Evolutionary conservation across 2,797 vertebrate species (phyloP), one percentile per base, ranked within the genome.

Genomic region (Takifugu rubripes): DNA sequence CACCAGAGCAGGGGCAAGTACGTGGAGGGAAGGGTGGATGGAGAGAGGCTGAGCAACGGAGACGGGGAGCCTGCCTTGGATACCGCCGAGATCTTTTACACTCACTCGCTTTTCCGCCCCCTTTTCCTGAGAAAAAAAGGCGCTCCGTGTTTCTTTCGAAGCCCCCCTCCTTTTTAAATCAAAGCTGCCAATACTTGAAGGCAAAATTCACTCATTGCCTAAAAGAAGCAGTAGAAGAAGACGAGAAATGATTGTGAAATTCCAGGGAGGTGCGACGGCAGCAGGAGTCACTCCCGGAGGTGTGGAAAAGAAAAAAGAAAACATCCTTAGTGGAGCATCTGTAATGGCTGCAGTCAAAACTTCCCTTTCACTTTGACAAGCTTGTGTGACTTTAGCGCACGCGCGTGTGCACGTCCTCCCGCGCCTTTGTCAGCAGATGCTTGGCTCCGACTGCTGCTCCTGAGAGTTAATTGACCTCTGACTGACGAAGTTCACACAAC

Each of bases 1-100:
- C 68, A 65, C 73, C 49, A 77, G 60, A 43, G 51, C 47, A 61
- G 70, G 65, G 49, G 42, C 10, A 25, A 58, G 27, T 21, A 29
- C 45, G 0, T 10, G 40, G 45, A 27, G 29, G 49, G 51, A 31
- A 25, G 51, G 51, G 56, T 62, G 36, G 45, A 51, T 25, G 24
- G 44, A 47, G 61, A 54, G 17, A 21, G 17, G 17, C 17, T 21
- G 17, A 21, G 21, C 21, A 21, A 21, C n/a, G n/a, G 21, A 21
- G 21, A 21, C 21, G 21, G 21, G 21, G 21, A 40, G 12, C 36
- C 36, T 40, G 9, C 36, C 10, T 40, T 40, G 12, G 36, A 40
- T 40, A 5, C 36, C 4, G 36, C 36, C 12, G 36, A 40, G 36
- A 40, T 40, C 36, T 40, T 40, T 40, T 46, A 6, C 44, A 2